These are phyloP conservation scores for Stenodera caucasica DNA, from an alignment of 2,888 invertebrate species.

Conservation along the genomic window DNA sequence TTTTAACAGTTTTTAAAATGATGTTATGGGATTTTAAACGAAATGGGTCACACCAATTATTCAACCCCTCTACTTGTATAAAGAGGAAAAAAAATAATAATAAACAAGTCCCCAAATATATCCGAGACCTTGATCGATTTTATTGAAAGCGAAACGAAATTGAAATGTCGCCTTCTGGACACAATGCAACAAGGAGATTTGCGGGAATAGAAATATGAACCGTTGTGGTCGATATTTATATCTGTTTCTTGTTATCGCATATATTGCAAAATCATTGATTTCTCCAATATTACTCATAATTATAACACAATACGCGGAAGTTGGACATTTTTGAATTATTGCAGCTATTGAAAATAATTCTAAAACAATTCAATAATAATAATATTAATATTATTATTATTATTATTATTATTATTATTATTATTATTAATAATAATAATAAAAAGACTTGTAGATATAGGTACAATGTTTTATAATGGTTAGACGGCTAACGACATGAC, in stretches of 20 bases:
- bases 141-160: background rate
- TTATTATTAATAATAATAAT: too few relatives aligned
- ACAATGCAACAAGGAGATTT: constrained; percentile 5
- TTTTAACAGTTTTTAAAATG: constrained; percentile 43
- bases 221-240: constrained; percentile 12
- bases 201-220: constrained; percentile 10
- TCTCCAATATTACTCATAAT: constrained; percentile 7
- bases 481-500: constrained; percentile 38
- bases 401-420: too few relatives aligned
- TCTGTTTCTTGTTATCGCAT: background rate
- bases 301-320: constrained; percentile 3
- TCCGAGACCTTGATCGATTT: constrained; percentile 5
- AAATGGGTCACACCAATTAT: constrained; percentile 20
- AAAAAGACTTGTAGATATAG: too few relatives aligned
- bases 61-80: background rate
- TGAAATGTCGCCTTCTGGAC: constrained; percentile 5
- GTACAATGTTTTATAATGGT: constrained; percentile 50
- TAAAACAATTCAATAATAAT: too few relatives aligned
- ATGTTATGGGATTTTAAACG: constrained; percentile 47
- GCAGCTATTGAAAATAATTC: too few relatives aligned
- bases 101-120: background rate
- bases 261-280: constrained; percentile 9
- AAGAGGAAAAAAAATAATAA: too few relatives aligned
- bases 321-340: background rate
- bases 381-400: too few relatives aligned